These are phyloP conservation scores for Crypturellus undulatus DNA, from an alignment of 2,113 vertebrate species.

Conservation along the genomic window DNA sequence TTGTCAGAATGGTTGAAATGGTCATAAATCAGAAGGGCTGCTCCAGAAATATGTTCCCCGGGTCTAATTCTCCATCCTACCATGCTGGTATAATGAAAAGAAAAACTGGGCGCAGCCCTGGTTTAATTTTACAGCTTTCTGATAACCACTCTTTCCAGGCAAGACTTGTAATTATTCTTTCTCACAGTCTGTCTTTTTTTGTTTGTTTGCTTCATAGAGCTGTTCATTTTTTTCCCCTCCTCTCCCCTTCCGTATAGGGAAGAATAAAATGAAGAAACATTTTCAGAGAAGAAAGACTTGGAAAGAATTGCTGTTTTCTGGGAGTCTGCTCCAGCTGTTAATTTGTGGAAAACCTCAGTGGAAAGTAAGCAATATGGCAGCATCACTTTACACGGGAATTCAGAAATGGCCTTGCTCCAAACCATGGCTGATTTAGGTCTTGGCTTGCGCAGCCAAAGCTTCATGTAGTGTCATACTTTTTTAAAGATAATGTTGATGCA, in stretches of 20 bases:
- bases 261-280: conserved; percentile 57
- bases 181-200: conserved; percentile 16
- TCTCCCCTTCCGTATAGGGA: conserved; percentile 60
- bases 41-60: conserved; percentile 58
- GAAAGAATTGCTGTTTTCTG: conserved; percentile 64
- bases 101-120: conserved; percentile 36
- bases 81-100: conserved; percentile 48
- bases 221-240: not conserved
- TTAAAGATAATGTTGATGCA: conserved; percentile 72
- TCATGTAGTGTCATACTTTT: conserved; percentile 63
- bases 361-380: conserved; percentile 75
- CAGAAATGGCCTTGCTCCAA: conserved; percentile 69
- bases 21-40: conserved; percentile 56
- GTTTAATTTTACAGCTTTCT: conserved; percentile 48
- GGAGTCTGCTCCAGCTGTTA: conserved; percentile 77
- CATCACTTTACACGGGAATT: conserved; percentile 59
- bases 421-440: conserved; percentile 58
- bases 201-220: not conserved
- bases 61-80: conserved; percentile 48
- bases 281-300: conserved; percentile 78
- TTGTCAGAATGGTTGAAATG: conserved; percentile 39
- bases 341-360: conserved; percentile 76
- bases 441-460: conserved; percentile 45
- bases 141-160: conserved; percentile 37
- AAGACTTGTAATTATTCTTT: conserved; percentile 48